Conservation (phyloP, 2,113 vertebrate species). For the Eurypyga helias region DNA sequence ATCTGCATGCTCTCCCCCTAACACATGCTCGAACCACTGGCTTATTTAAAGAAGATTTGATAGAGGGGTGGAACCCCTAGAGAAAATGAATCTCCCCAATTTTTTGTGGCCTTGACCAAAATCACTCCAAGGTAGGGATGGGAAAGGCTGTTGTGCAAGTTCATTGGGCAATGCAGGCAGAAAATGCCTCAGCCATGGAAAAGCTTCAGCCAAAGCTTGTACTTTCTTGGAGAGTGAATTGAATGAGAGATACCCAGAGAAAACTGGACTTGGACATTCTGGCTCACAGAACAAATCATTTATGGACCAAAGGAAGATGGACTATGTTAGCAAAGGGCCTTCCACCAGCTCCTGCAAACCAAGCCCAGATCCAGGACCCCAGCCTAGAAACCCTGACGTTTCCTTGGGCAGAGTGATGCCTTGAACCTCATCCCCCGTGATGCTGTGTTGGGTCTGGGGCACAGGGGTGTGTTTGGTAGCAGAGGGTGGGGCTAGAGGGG, state of each 20-base stretch:
- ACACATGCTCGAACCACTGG: neutral
- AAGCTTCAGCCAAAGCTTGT: neutral
- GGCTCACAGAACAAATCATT: neutral
- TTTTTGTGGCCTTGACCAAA: neutral
- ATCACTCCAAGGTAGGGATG: neutral
- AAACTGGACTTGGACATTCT: neutral
- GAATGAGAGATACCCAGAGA: neutral
- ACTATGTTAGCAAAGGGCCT: neutral
- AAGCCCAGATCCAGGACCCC: neutral
- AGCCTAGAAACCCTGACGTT: neutral
- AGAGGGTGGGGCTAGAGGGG: too few species aligned
- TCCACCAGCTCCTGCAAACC: neutral
- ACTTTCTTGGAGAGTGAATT: neutral
- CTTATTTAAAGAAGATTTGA: neutral
- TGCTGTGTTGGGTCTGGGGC: too few species aligned
- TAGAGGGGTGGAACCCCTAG: neutral
- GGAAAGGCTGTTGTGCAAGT: neutral
- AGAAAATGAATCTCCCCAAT: neutral
- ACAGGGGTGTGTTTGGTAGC: too few species aligned
- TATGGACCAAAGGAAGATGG: neutral
- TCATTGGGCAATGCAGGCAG: neutral
- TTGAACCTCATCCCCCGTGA: neutral
- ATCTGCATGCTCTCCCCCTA: neutral
- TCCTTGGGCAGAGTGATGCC: neutral
- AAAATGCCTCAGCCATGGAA: neutral